Evolutionary conservation across 2,888 invertebrate species (phyloP), one percentile per base, ranked within the genome.

Genomic region (Seira musarum): DNA sequence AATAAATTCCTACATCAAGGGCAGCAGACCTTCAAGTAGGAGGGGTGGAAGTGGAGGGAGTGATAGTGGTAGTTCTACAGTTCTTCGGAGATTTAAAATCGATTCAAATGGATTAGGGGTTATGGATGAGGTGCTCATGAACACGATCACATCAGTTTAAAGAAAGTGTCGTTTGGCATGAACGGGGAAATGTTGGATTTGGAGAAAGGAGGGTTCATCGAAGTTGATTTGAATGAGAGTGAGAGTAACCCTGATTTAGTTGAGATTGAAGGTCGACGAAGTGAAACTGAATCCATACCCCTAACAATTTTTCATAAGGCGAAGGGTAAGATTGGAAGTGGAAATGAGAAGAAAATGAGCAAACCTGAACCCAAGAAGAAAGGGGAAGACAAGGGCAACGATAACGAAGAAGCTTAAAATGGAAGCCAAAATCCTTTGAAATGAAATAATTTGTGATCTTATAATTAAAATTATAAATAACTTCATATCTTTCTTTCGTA

Each of bases 201-300:
- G 30, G 19, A 69, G 60, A 61, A 40, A 71, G 60, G 1, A 21
- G 49, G 49, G 6, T 79, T 79, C 63, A 40, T 73, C 0, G 73
- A 73, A 53, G 64, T 79, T 10, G 57, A 73, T n/a, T 24, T 79
- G 57, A 66, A 68, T 17, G 79, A 72, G 0, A 67, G 40, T 35
- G 53, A 49, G 49, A 49, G 15, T 3, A 21, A 61, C 13, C 21
- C 22, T 61, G 13, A 53, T 3, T 53, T 13, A 2, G 5, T 21
- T 15, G 5, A 24, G 17, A 61, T 46, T 46, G 13, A 46, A 46
- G 13, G 46, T 46, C n/a, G n/a, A n/a, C 2, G 15, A 49, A 49
- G 15, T n/a, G 49, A 49, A 49, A 8, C 49, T 30, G 49, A n/a
- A n/a, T n/a, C 15, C 49, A 13, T 49, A 30, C 30, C 49, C 17